Evolutionary conservation across 2,888 invertebrate genomes (phyloP).

Genomic region (Spicauda simplicius): DNA sequence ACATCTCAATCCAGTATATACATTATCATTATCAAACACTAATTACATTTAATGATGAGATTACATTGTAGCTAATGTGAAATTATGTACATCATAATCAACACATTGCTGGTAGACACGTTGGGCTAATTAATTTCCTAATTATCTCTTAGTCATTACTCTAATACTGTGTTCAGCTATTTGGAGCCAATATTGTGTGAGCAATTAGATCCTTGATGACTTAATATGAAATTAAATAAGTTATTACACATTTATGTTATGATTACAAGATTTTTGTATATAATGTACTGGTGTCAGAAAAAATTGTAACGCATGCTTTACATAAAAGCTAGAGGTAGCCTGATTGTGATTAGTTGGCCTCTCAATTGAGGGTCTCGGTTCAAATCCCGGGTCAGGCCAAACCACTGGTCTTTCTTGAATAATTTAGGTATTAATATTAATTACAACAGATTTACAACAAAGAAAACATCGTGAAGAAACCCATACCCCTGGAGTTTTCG

Average conservation of each 20-base stretch:
- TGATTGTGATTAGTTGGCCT: too few species aligned
- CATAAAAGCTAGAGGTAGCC: too few species aligned
- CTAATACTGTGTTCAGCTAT: constrained; percentile 9
- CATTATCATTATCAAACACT: neutral
- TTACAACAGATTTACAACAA: too few species aligned
- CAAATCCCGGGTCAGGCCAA: too few species aligned
- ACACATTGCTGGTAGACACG: constrained; percentile 16
- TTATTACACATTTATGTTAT: neutral
- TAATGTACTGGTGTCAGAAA: too few species aligned
- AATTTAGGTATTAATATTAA: too few species aligned
- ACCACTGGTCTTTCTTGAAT: too few species aligned
- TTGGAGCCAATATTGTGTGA: neutral
- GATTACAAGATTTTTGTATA: too few species aligned
- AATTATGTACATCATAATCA: constrained; percentile 14
- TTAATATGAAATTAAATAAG: neutral
- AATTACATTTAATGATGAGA: constrained; percentile 13
- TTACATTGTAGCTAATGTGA: constrained; percentile 18
- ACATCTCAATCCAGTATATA: neutral
- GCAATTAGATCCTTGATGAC: neutral
- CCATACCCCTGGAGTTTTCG: too few species aligned
- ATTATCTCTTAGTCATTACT: constrained; percentile 22
- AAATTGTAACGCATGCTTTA: too few species aligned
- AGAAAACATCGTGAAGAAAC: too few species aligned
- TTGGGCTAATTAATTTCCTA: constrained; percentile 27
- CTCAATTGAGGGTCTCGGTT: too few species aligned